These are phyloP conservation scores for Bradysia coprophila DNA, from an alignment of 1,140 invertebrate species.

Conservation along the genomic window DNA sequence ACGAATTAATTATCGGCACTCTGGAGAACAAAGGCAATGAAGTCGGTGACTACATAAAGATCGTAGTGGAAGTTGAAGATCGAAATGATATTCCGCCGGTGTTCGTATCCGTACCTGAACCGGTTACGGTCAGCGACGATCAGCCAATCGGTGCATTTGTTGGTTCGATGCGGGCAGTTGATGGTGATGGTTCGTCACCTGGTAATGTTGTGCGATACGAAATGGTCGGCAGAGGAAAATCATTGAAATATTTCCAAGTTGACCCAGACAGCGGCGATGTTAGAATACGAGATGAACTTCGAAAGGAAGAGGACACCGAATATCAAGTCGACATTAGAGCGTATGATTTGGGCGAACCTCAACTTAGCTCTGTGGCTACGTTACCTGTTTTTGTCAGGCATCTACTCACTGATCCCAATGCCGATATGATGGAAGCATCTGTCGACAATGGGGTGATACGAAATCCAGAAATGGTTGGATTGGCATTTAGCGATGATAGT, in stretches of 20 bases:
- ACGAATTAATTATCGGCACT: constrained; percentile 61
- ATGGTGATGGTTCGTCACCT: constrained; percentile 63
- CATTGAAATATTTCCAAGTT: constrained; percentile 67
- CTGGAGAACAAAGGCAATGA: constrained; percentile 52
- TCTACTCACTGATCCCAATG: constrained; percentile 31
- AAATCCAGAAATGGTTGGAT: constrained; percentile 42
- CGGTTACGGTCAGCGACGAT: constrained; percentile 67
- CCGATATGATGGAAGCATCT: constrained; percentile 5
- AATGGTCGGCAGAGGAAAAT: constrained; percentile 58
- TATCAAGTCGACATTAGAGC: constrained; percentile 73
- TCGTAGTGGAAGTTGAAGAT: constrained; percentile 61
- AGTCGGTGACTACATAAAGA: constrained; percentile 51
- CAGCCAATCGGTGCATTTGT: constrained; percentile 61
- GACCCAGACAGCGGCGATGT: constrained; percentile 64
- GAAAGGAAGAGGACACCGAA: constrained; percentile 68
- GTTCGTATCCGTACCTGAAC: constrained; percentile 59
- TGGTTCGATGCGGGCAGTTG: constrained; percentile 54
- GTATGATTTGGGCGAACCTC: constrained; percentile 72
- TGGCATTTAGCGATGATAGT: constrained; percentile 65
- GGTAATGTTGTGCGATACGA: constrained; percentile 67
- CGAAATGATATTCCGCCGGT: constrained; percentile 71
- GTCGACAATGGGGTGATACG: constrained; percentile 8
- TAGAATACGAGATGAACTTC: constrained; percentile 58
- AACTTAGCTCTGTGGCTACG: constrained; percentile 56
- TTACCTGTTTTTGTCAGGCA: constrained; percentile 69